Evolutionary conservation across 2,113 vertebrate species (phyloP).

Genomic region (Sinocyclocheilus maitianheensis): DNA sequence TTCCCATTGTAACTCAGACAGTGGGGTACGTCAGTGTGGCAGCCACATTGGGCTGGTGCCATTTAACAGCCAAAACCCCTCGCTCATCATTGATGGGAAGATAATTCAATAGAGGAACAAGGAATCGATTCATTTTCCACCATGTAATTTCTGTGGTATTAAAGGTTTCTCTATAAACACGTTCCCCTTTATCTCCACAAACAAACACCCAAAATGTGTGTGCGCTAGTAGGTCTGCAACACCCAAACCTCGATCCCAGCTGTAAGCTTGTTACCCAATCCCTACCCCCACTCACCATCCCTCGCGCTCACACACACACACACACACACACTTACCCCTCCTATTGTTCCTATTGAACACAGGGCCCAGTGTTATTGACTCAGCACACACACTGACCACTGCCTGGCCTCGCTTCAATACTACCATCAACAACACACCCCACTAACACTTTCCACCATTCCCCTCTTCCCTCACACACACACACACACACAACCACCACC

Average conservation of each 20-base stretch:
- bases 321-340: conserved; percentile 48
- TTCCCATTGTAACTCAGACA: conserved; percentile 44
- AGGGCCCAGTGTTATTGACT: conserved; percentile 61
- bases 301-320: conserved; percentile 40
- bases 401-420: conserved; percentile 32
- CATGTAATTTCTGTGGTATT: neutral
- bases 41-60: conserved; percentile 19
- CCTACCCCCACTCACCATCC: conserved; percentile 48
- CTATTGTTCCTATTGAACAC: conserved; percentile 61
- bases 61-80: conserved; percentile 33
- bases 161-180: neutral
- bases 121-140: conserved; percentile 1
- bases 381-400: conserved; percentile 57
- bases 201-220: neutral
- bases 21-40: conserved; percentile 46
- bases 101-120: conserved; percentile 7
- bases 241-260: conserved; percentile 55
- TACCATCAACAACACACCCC: conserved; percentile 47
- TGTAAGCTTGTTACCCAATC: conserved; percentile 55
- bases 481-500: conserved; percentile 44
- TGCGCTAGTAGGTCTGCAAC: conserved; percentile 20
- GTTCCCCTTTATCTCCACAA: conserved; percentile 5
- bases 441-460: conserved; percentile 29
- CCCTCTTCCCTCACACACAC: conserved; percentile 3
- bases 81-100: conserved; percentile 3